Percentiles rank a stretch among this genome's conserved stretches.
phyloP scores from a whole-genome alignment of 1,140 invertebrate genomes.

The Streblospio benedicti region DNA sequence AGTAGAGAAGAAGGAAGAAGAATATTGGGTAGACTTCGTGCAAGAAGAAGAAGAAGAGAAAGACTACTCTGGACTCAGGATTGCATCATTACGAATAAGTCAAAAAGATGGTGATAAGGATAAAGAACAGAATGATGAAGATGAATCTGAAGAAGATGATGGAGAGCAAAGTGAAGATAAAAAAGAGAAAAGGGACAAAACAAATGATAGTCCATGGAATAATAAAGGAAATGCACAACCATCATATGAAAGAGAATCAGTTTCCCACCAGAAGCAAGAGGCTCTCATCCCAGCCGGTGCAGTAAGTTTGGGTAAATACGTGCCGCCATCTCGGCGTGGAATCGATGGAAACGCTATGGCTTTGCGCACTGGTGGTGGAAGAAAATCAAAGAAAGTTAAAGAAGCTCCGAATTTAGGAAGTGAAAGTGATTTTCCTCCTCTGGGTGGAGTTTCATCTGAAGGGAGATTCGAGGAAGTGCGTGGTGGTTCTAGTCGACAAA shows the following conservation, averaged over 20 bases:
- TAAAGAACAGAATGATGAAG: too few species aligned
- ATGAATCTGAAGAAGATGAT: too few species aligned
- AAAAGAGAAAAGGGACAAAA: too few species aligned
- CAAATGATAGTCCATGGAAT: too few species aligned
- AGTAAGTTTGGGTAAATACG: too few species aligned
- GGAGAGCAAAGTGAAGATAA: too few species aligned
- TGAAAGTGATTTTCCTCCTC: constrained; percentile 1
- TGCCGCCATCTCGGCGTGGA: neutral
- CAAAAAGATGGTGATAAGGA: too few species aligned
- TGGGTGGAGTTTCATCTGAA: neutral
- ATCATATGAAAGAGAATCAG: too few species aligned
- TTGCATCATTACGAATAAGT: neutral
- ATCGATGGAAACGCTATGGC: neutral
- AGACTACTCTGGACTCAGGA: neutral
- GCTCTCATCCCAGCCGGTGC: neutral
- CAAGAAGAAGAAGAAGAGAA: neutral
- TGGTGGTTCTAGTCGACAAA: neutral
- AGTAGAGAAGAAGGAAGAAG: too few species aligned
- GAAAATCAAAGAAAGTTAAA: neutral
- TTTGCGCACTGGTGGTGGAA: neutral
- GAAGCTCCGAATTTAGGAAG: constrained; percentile 3
- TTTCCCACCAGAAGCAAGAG: neutral
- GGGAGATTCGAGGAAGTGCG: neutral
- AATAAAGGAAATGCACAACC: too few species aligned
- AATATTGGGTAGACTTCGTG: too few species aligned